Evolutionary conservation across 2,113 vertebrate genomes (phyloP).

Genomic region (Cranoglanis bouderius): DNA sequence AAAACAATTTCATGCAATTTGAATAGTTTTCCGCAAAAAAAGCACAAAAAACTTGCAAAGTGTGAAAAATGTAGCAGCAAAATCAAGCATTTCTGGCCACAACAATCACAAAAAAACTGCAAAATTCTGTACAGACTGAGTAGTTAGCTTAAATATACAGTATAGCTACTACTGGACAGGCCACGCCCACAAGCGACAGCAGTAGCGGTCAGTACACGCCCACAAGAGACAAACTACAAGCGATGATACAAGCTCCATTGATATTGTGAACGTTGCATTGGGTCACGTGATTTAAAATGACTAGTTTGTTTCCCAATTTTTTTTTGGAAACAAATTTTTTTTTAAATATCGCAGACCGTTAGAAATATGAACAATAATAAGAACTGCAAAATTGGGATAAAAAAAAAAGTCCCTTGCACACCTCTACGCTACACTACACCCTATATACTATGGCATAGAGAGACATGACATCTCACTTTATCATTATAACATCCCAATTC

Average conservation of each 20-base stretch:
- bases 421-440: conserved; percentile 42
- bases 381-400: not conserved
- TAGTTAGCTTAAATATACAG: not conserved
- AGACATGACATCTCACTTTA: conserved; percentile 26
- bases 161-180: not conserved
- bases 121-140: too few relatives aligned
- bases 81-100: too few relatives aligned
- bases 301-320: not conserved
- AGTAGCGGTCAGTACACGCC: not conserved
- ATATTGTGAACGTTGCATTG: not conserved
- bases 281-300: not conserved
- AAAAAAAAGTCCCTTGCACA: not conserved
- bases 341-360: not conserved
- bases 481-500: not conserved
- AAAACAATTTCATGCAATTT: too few relatives aligned
- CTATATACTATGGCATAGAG: conserved; percentile 74
- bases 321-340: not conserved
- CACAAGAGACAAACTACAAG: not conserved
- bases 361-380: not conserved
- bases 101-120: too few relatives aligned
- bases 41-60: too few relatives aligned
- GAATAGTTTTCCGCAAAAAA: too few relatives aligned
- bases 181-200: not conserved
- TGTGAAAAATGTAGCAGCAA: too few relatives aligned
- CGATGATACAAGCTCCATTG: not conserved